Conservation (phyloP, 2,113 vertebrate genomes). For the Aplodontia rufa region DNA sequence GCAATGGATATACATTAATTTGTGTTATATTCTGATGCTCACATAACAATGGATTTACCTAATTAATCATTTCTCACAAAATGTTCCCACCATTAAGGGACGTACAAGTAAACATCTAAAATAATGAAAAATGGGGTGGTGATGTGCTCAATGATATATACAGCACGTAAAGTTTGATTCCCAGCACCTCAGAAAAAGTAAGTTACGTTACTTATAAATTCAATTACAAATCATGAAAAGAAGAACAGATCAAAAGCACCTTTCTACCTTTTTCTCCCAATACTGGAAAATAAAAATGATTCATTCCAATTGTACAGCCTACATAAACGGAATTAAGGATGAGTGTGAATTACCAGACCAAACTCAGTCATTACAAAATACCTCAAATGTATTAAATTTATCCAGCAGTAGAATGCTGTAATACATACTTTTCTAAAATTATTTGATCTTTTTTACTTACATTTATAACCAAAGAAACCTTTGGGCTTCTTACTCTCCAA, state of each 20-base stretch:
- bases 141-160: no score
- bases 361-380: constrained; percentile 14
- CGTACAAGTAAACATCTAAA: neutral
- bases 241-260: neutral
- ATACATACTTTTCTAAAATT: neutral
- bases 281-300: neutral
- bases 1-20: no score
- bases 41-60: neutral
- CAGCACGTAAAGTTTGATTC: no score
- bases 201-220: neutral
- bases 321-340: neutral
- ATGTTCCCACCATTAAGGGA: neutral
- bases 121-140: neutral
- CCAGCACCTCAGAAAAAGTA: no score
- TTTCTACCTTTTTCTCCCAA: constrained; percentile 2
- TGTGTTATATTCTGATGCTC: neutral
- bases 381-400: constrained; percentile 11
- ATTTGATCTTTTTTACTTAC: constrained; percentile 82
- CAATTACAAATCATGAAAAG: no score
- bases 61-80: neutral
- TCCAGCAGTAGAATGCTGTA: neutral
- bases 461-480: constrained; percentile 95
- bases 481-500: constrained; percentile 89
- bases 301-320: neutral
- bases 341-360: neutral